These are phyloP conservation scores for Rhagonycha lutea DNA, from an alignment of 2,888 invertebrate genomes.

Conservation along the genomic window DNA sequence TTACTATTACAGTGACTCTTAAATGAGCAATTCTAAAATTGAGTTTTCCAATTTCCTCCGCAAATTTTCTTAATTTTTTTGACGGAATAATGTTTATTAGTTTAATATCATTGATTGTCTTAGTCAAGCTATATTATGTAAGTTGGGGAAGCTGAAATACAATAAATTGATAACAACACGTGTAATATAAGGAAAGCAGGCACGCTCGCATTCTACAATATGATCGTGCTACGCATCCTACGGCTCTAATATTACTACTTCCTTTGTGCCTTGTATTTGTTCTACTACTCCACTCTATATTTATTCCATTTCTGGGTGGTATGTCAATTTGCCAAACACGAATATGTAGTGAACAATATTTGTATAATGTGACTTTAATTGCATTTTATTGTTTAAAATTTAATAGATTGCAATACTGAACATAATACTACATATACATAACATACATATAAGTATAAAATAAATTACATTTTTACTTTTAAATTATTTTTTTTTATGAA, in stretches of 20 bases:
- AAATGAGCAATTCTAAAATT: background rate
- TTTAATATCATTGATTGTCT: background rate
- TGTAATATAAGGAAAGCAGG: constrained; percentile 12
- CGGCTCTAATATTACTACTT: constrained; percentile 38
- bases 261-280: constrained; percentile 39
- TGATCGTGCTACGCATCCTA: constrained; percentile 27
- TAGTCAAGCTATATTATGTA: background rate
- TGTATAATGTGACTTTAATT: background rate
- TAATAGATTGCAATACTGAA: background rate
- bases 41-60: background rate
- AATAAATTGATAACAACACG: constrained; percentile 15
- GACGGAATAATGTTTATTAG: background rate
- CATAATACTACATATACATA: background rate
- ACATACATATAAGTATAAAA: background rate
- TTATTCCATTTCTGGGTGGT: constrained; percentile 22
- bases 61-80: background rate
- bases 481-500: too few relatives aligned
- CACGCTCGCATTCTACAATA: constrained; percentile 12
- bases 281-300: constrained; percentile 33
- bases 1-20: too few relatives aligned
- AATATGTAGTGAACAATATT: background rate
- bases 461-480: too few relatives aligned
- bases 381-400: background rate
- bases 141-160: background rate
- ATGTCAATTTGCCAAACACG: constrained; percentile 30